Conservation (phyloP, 2,888 invertebrate species). For the Hetaerina titia region DNA sequence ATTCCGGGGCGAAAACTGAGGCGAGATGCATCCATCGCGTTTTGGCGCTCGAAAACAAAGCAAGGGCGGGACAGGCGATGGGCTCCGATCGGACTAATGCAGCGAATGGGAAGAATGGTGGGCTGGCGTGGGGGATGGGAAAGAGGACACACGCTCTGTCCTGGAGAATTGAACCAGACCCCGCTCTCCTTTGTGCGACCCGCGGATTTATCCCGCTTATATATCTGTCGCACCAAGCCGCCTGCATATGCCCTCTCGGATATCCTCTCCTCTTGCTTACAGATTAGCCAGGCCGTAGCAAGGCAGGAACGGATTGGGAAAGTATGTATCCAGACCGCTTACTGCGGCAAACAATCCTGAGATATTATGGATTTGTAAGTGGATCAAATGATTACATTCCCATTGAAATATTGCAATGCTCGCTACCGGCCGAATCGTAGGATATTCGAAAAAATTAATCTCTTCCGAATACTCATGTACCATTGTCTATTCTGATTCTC, state of each 20-base stretch:
- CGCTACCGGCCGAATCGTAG: not conserved
- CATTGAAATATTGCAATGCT: not conserved
- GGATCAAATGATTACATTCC: not conserved
- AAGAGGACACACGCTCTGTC: not conserved
- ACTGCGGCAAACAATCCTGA: not conserved
- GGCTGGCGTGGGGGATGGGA: not conserved
- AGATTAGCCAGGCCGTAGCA: not conserved
- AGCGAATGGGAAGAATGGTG: not conserved
- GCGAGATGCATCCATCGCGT: not conserved
- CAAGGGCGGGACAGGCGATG: not conserved
- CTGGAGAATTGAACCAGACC: conserved; percentile 15
- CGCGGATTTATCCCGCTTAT: conserved; percentile 23
- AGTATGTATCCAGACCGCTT: not conserved
- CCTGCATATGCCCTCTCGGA: not conserved
- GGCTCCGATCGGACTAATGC: not conserved
- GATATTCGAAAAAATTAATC: no score
- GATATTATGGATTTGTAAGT: not conserved
- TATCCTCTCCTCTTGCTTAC: not conserved
- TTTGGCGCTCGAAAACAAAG: conserved; percentile 20
- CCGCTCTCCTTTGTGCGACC: not conserved
- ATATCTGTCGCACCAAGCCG: conserved; percentile 18
- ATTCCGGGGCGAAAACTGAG: not conserved
- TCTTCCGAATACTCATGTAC: no score
- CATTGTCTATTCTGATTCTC: no score
- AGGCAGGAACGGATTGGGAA: not conserved